These are phyloP conservation scores for Sebastes vulpes DNA, from an alignment of 2,797 vertebrate species.

Conservation along the genomic window DNA sequence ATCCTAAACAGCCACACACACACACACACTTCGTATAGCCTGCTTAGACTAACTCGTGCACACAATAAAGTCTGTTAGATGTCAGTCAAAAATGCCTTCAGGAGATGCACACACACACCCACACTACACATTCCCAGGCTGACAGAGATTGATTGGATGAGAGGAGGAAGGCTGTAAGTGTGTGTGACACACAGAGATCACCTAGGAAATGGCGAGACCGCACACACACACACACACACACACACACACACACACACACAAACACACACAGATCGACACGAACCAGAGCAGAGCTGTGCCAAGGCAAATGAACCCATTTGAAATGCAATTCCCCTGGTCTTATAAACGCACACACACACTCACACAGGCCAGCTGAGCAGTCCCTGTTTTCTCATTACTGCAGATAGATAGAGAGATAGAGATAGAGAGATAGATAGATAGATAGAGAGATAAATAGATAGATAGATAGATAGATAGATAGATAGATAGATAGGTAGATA, in stretches of 20 bases:
- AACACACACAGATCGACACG: constrained; percentile 30
- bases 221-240: constrained; percentile 31
- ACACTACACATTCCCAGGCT: background rate
- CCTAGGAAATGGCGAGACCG: constrained; percentile 40
- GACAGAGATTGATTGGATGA: constrained; percentile 61
- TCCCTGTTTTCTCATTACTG: constrained; percentile 75
- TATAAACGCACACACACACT: constrained; percentile 48
- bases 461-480: constrained; percentile 49
- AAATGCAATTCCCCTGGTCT: constrained; percentile 77
- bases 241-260: background rate
- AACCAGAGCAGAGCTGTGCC: constrained; percentile 52
- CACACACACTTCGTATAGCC: constrained; percentile 16
- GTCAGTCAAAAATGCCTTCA: constrained; percentile 50
- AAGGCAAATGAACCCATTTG: constrained; percentile 73
- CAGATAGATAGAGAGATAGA: constrained; percentile 70
- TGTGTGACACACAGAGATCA: constrained; percentile 68
- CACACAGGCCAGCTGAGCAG: constrained; percentile 55
- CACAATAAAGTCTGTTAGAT: constrained; percentile 47
- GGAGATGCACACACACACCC: constrained; percentile 7
- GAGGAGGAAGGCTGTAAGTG: constrained; percentile 44
- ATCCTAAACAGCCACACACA: constrained; percentile 34
- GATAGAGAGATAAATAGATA: constrained; percentile 59
- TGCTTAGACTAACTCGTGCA: constrained; percentile 16
- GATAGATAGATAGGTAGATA: no score
- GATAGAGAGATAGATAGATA: constrained; percentile 52